Evolutionary conservation across 1,140 invertebrate genomes (phyloP), one percentile per base, ranked within the genome.

Genomic region (Calosoma granatense): DNA sequence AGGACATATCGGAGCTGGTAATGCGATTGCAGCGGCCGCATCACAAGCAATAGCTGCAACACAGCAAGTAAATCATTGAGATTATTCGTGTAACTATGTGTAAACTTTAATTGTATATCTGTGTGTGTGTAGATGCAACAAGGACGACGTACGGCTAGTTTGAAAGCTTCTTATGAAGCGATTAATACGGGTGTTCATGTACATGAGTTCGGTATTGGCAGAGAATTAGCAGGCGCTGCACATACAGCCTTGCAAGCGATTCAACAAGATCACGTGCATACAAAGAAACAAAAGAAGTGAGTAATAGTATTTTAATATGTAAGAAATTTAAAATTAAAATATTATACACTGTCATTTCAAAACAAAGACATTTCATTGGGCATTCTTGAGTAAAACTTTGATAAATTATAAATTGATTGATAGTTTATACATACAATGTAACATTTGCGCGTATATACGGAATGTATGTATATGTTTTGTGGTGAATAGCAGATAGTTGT

Each of bases 1-100:
- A 56, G 51, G 78, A 75, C 82, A 81, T 63, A 75, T 86, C 56
- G 83, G 80, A n/a, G 87, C 87, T 41, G 88, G 88, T 20, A 94
- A 87, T 67, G 90, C 94, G 0, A 94, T 97, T 57, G 93, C 92
- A 0, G 92, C 90, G 1, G 94, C 94, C 14, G 94, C 94, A 0
- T 94, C 92, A 19, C 94, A 97, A 72, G 94, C 94, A 0, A 97
- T 97, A 57, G 92, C 92, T 11, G 93, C 93, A 2, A 97, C 95
- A 14, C 92, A 97, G 65, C 93, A 96, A 76, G 83, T 86, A 69
- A 61, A 36, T 57, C 22, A 14, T n/a, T 55, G 3, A 36, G n/a
- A 36, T 36, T n/a, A 9, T 36, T 36, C 11, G 23, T 21, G 17
- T 59, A 19, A 51, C 57, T 22, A 55, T 53, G 23, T 22, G 11